Conservation (phyloP, 2,113 vertebrate species). For the Elachura formosa region DNA sequence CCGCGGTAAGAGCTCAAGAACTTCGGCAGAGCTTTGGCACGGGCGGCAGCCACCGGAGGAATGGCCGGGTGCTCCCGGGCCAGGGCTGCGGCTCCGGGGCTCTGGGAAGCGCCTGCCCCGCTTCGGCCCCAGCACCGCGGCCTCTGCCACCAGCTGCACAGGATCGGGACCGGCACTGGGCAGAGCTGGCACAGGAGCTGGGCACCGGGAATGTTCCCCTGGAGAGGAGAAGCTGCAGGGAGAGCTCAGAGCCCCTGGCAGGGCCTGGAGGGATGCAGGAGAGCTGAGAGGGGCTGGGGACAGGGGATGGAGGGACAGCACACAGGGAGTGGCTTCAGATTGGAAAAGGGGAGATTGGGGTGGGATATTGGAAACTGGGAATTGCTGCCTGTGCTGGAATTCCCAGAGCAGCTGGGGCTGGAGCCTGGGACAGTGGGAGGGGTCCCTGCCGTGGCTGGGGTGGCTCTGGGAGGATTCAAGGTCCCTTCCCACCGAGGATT, state of each 20-base stretch:
- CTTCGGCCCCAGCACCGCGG: too few relatives aligned
- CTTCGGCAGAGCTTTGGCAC: not conserved
- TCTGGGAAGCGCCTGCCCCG: too few relatives aligned
- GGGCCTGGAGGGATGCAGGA: not conserved
- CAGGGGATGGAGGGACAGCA: not conserved
- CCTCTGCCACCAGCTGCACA: too few relatives aligned
- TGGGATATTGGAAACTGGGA: not conserved
- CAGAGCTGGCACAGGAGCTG: too few relatives aligned
- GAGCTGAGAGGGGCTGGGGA: not conserved
- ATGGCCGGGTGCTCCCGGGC: too few relatives aligned
- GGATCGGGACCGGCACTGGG: too few relatives aligned
- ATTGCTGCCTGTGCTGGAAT: not conserved
- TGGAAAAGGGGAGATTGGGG: too few relatives aligned
- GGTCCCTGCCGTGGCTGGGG: not conserved
- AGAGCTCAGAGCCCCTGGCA: not conserved
- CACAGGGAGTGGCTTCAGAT: not conserved
- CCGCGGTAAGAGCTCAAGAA: rapidly evolving
- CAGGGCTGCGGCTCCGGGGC: too few relatives aligned
- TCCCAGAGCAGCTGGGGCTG: not conserved
- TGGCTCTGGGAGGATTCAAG: rapidly evolving
- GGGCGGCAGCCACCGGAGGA: too few relatives aligned
- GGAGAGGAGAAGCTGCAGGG: not conserved
- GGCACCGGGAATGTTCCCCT: not conserved
- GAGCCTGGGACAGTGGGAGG: not conserved
- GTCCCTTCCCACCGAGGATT: not conserved